These are phyloP conservation scores for Machimus atricapillus DNA, from an alignment of 2,888 invertebrate genomes.

Conservation along the genomic window DNA sequence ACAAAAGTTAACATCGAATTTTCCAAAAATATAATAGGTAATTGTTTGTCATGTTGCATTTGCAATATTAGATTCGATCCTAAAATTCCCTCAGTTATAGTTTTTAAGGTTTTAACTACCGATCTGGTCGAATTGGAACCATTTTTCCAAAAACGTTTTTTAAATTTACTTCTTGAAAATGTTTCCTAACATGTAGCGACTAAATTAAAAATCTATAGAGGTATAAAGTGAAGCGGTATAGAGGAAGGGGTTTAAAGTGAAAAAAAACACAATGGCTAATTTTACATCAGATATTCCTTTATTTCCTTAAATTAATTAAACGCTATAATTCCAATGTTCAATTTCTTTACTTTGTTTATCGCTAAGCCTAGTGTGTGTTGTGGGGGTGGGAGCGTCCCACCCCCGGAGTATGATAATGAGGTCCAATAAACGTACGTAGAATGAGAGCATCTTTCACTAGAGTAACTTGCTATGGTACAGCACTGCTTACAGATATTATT, in stretches of 20 bases:
- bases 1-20: too few relatives aligned
- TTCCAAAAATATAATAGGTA: too few relatives aligned
- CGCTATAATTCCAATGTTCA: slow-evolving; percentile 20
- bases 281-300: slow-evolving; percentile 39
- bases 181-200: too few relatives aligned
- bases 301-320: slow-evolving; percentile 26
- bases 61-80: too few relatives aligned
- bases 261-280: neutral
- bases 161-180: too few relatives aligned
- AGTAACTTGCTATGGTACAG: slow-evolving; percentile 8
- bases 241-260: neutral
- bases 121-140: too few relatives aligned
- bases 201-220: neutral
- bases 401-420: slow-evolving; percentile 28
- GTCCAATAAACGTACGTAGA: slow-evolving; percentile 34
- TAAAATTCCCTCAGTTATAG: too few relatives aligned
- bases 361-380: slow-evolving; percentile 8
- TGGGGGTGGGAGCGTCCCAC: neutral
- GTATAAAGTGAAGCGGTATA: neutral
- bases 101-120: too few relatives aligned
- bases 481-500: slow-evolving; percentile 25
- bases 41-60: too few relatives aligned
- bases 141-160: too few relatives aligned
- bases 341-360: slow-evolving; percentile 24
- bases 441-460: slow-evolving; percentile 36